Base-by-base conservation (phyloP, 2,888 invertebrate species). In the Polietes domitor region DNA sequence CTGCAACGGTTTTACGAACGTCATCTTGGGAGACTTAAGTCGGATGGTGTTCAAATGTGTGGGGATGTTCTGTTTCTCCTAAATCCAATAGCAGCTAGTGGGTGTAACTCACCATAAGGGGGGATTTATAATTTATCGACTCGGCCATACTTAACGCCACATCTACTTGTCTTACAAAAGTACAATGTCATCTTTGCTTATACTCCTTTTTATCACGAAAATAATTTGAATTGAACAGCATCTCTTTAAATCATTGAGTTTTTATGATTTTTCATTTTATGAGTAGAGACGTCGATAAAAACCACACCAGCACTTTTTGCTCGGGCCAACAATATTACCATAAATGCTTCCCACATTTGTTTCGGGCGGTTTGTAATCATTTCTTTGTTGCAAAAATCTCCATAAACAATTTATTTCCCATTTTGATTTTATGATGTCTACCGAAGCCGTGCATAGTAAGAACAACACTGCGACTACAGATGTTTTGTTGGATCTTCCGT, bases 361-460 rank as follows among this genome's bases (percentile, higher is more conserved):
- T 28, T 4, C n/a, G 9, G 6, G 12, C 1, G 26, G 28, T n/a
- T 28, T 61, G 32, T 15, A 17, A 63, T 17, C n/a, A 37, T 37
- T 37, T 63, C 26, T 26, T 37, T 41, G 37, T 65, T 65, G 17
- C 17, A n/a, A 63, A 63, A 61, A 61, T 61, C 15, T 28, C 32
- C 65, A 65, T 65, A 65, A 65, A 65, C 41, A 32, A 37, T 41
- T 65, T 65, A 65, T 65, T 65, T 41, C 0, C 37, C 41, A 37
- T 41, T 37, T 65, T 41, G 21, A 21, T 32, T 41, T 65, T 65
- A 63, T 32, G 63, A 17, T 32, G 32, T 32, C 63, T 65, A 41
- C 32, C 21, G 37, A 37, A 28, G 7, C 55, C 17, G 19, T 6
- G 9, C 50, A 10, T 2, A 5, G 15, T 3, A 5, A 5, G 15